phyloP scores from a whole-genome alignment of 1,140 invertebrate genomes.

The Melitaea cinxia region DNA sequence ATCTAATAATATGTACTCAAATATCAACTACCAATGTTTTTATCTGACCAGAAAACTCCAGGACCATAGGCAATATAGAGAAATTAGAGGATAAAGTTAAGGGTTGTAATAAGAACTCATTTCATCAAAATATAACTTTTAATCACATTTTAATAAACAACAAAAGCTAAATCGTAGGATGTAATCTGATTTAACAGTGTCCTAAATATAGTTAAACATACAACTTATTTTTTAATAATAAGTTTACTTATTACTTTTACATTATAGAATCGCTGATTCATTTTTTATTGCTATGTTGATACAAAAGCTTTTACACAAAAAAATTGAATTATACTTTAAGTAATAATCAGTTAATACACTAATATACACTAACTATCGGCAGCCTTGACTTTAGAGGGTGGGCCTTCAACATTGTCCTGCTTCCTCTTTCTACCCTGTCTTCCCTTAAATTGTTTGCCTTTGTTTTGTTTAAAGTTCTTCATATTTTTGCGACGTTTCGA shows the following conservation, averaged over 20 bases:
- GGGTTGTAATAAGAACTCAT: not conserved
- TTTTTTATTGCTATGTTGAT: slow-evolving; percentile 10
- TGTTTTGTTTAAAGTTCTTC: slow-evolving; percentile 70
- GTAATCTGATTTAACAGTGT: slow-evolving; percentile 2
- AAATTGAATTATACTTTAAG: not conserved
- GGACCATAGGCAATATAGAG: too few relatives aligned
- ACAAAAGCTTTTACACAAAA: slow-evolving; percentile 5
- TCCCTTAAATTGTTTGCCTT: slow-evolving; percentile 54
- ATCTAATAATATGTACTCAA: too few relatives aligned
- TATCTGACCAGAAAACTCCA: too few relatives aligned
- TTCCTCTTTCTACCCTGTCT: slow-evolving; percentile 58
- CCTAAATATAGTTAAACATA: slow-evolving; percentile 2
- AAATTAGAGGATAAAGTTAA: not conserved
- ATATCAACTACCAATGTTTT: too few relatives aligned
- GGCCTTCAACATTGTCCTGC: slow-evolving; percentile 56
- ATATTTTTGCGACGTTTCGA: slow-evolving; percentile 79
- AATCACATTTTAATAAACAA: slow-evolving; percentile 11
- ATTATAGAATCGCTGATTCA: not conserved
- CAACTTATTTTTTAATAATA: slow-evolving; percentile 4
- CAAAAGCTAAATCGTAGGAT: slow-evolving; percentile 5
- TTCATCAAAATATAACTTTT: slow-evolving; percentile 15
- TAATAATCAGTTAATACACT: slow-evolving; percentile 1
- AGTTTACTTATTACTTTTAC: not conserved
- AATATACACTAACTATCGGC: slow-evolving; percentile 48
- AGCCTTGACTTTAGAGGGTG: slow-evolving; percentile 56